phyloP scores from a whole-genome alignment of 1,140 invertebrate species.

The Periplaneta americana region DNA sequence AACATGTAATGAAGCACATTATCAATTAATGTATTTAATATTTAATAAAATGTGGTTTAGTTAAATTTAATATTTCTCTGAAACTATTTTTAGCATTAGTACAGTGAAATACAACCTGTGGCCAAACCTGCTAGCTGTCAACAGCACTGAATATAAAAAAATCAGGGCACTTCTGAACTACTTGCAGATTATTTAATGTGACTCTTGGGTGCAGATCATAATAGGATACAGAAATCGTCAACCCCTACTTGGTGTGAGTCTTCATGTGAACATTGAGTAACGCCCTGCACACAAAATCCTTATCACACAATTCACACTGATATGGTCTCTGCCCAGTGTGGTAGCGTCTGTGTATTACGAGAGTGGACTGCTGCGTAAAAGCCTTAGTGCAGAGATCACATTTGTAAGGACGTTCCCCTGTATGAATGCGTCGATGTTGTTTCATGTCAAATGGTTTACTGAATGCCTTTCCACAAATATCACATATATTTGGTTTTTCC shows the following conservation, averaged over 20 bases:
- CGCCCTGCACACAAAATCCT: slow-evolving; percentile 38
- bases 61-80: too few relatives aligned
- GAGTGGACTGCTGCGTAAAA: slow-evolving; percentile 20
- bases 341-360: slow-evolving; percentile 20
- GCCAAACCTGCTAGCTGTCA: too few relatives aligned
- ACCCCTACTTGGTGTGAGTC: slow-evolving; percentile 25
- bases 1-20: too few relatives aligned
- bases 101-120: too few relatives aligned
- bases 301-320: slow-evolving; percentile 21
- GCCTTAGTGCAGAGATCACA: slow-evolving; percentile 26
- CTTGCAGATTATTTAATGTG: too few relatives aligned
- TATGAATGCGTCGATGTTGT: slow-evolving; percentile 56
- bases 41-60: too few relatives aligned
- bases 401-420: slow-evolving; percentile 57
- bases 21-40: too few relatives aligned
- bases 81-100: too few relatives aligned
- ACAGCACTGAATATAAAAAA: too few relatives aligned
- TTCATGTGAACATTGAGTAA: slow-evolving; percentile 27
- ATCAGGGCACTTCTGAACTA: too few relatives aligned
- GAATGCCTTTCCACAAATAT: slow-evolving; percentile 48
- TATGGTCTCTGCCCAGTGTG: slow-evolving; percentile 32
- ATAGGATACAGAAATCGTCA: slow-evolving; percentile 57
- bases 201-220: too few relatives aligned
- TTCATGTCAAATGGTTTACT: slow-evolving; percentile 55
- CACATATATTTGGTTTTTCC: slow-evolving; percentile 40